A percentile compares a stretch with the other conserved stretches of the same genome.
Evolutionary conservation across 2,797 vertebrate genomes (phyloP).

Genomic region (Macropus fuliginosus): DNA sequence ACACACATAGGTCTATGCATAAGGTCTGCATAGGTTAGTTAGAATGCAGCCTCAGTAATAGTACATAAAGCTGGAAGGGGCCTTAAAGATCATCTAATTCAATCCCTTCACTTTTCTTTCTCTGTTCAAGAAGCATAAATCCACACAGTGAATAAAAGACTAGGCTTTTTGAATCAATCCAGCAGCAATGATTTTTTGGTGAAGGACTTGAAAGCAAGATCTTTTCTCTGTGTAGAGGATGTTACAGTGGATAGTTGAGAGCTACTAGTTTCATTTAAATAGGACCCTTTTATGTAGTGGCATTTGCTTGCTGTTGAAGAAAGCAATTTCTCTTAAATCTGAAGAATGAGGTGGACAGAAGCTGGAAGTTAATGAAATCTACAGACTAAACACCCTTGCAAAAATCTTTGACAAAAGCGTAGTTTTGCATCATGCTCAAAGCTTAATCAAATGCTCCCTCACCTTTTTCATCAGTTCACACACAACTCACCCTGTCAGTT

Average conservation of each 20-base stretch:
- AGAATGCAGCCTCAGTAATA: not conserved
- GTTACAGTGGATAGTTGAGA: not conserved
- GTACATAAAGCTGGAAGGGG: not conserved
- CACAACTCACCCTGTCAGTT: not conserved
- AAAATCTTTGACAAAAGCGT: not conserved
- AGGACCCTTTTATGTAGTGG: not conserved
- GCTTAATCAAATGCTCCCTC: not conserved
- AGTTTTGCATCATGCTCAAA: not conserved
- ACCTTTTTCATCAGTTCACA: not conserved
- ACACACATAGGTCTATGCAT: not conserved
- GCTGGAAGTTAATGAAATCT: not conserved
- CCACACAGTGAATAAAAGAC: not conserved
- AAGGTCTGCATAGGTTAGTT: fast-evolving
- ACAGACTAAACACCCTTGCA: not conserved
- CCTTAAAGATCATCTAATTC: not conserved
- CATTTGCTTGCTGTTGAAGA: not conserved
- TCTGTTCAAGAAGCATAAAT: not conserved
- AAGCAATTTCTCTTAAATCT: not conserved
- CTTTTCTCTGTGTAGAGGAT: not conserved
- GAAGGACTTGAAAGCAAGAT: not conserved
- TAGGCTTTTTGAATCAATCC: not conserved
- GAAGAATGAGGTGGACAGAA: not conserved
- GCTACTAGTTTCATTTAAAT: not conserved
- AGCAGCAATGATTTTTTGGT: not conserved
- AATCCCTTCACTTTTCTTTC: not conserved